Evolutionary conservation across 2,113 vertebrate genomes (phyloP).

Genomic region (Pyxicephalus adspersus): DNA sequence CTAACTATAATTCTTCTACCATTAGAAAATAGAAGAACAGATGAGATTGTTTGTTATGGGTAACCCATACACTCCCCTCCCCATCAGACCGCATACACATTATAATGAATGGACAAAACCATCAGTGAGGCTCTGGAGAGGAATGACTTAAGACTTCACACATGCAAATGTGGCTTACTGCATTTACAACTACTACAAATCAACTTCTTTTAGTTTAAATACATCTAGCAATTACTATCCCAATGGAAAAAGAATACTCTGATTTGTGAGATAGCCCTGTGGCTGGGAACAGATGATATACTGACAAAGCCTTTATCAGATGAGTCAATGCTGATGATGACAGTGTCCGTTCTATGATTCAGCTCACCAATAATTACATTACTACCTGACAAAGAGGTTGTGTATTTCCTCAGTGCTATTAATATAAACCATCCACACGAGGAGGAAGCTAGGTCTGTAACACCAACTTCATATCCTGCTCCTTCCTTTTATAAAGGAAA

Average conservation of each 20-base stretch:
- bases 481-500: no score
- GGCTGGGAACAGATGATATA: neutral
- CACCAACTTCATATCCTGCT: neutral
- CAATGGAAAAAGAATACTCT: neutral
- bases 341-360: neutral
- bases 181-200: neutral
- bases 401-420: neutral
- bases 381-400: neutral
- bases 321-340: slow-evolving; percentile 21
- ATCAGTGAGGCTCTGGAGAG: neutral
- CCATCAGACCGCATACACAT: neutral
- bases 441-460: no score
- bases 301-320: neutral
- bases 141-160: neutral
- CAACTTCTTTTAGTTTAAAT: neutral
- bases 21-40: no score
- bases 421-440: neutral
- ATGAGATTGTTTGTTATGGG: no score
- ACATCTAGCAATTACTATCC: neutral
- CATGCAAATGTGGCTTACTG: neutral
- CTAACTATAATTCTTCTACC: no score
- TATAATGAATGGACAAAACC: neutral
- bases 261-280: neutral
- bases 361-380: neutral
- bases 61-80: neutral